These are phyloP conservation scores for Mustela lutreola DNA, from an alignment of 2,113 vertebrate genomes.

Conservation along the genomic window DNA sequence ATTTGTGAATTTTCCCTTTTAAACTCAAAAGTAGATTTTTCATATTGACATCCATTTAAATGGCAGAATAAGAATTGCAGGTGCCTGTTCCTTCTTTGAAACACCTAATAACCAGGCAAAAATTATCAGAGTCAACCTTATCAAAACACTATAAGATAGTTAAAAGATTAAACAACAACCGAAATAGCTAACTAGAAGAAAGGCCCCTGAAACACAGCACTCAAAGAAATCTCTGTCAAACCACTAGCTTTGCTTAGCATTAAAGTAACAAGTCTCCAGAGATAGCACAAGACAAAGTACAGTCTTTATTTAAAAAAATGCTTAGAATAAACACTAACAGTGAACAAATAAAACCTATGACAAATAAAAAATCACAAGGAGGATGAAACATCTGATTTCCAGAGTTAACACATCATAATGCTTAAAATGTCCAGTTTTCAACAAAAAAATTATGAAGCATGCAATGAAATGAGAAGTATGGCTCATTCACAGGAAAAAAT, in stretches of 20 bases:
- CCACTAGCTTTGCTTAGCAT: neutral
- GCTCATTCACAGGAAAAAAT: neutral
- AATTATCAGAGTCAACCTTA: neutral
- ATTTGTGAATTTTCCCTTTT: neutral
- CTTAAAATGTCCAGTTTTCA: neutral
- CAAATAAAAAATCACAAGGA: neutral
- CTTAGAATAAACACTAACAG: neutral
- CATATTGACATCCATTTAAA: neutral
- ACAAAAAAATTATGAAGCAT: neutral
- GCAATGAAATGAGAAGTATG: neutral
- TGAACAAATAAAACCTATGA: neutral
- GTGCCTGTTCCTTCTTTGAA: neutral
- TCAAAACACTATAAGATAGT: neutral
- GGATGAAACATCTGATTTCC: neutral
- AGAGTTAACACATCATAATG: neutral
- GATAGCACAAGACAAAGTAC: neutral
- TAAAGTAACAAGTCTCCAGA: neutral
- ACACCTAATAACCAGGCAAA: neutral
- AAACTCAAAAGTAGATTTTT: neutral
- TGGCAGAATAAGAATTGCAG: neutral
- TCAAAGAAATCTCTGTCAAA: neutral
- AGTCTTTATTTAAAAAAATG: neutral
- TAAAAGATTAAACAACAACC: neutral
- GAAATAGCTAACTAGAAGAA: neutral
- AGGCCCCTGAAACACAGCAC: neutral